Base-by-base conservation (phyloP, 2,113 vertebrate genomes). In the Spizaetus ornatus region DNA sequence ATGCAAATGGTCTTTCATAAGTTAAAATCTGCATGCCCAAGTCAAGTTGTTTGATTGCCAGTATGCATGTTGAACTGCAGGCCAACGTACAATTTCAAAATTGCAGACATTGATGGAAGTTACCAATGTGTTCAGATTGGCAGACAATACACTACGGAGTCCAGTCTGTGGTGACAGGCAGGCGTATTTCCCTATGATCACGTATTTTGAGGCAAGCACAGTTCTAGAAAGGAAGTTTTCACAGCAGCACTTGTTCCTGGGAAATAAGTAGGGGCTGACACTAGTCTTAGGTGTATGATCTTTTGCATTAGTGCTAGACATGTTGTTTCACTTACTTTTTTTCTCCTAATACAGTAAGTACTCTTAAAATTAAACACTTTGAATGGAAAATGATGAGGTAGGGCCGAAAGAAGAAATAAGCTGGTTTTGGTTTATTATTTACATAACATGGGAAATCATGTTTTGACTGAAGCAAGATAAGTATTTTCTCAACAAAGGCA, bases 381-480 rank as follows among this genome's bases (percentile, higher is more conserved):
- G 15, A 78, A 88, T 61, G 23, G 42, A 31, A n/a, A 86, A 53
- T 86, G 1, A 76, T 73, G 77, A 81, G 50, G 6, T 13, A 87
- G 19, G 32, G 9, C 16, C 48, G 14, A 91, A 91, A 91, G 31
- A 43, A 73, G 36, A 26, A 85, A 65, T 27, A 76, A 69, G 7
- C 29, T 53, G 17, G 5, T 65, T 90, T 93, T 13, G 7, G 13
- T 82, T 89, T 82, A 22, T 84, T 80, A 86, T 67, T 87, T 95
- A 16, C 5, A 6, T n/a, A 93, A 84, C 62, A 63, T 7, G 18
- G 13, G 34, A 94, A 94, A 90, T 94, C 47, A 38, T 72, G 19
- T 88, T 98, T 90, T 93, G 63, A 71, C 82, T 88, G 76, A 91
- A 95, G 22, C 34, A 52, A 91, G 87, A 40, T 86, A 96, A 95